Evolutionary conservation across 2,888 invertebrate genomes (phyloP).

Genomic region (Caenorhabditis sp.): DNA sequence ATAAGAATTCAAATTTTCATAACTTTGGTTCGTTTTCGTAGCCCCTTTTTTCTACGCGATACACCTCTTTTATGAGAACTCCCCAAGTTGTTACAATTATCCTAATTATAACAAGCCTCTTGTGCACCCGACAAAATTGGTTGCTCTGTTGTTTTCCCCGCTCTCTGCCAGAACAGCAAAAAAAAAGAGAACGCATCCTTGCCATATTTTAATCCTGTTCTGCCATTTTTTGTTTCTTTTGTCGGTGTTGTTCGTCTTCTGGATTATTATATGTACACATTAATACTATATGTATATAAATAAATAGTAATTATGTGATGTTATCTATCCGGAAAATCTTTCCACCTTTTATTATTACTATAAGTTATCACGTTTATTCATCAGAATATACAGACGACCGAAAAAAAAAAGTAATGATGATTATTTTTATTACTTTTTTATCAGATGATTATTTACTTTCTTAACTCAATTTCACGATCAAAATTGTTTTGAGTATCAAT

Average conservation of each 20-base stretch:
- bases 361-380: not conserved
- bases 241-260: not conserved
- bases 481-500: not conserved
- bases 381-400: not conserved
- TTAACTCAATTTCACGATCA: not conserved
- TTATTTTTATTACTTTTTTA: not conserved
- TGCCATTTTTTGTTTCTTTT: constrained; percentile 1
- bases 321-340: not conserved
- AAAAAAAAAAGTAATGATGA: too few relatives aligned
- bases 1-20: too few relatives aligned
- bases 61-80: too few relatives aligned
- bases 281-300: not conserved
- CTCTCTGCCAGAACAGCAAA: not conserved
- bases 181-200: not conserved
- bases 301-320: not conserved
- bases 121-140: too few relatives aligned
- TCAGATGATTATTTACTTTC: not conserved
- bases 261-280: not conserved
- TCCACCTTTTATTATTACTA: not conserved
- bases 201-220: not conserved
- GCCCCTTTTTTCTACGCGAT: too few relatives aligned
- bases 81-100: too few relatives aligned
- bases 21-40: too few relatives aligned
- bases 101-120: too few relatives aligned
- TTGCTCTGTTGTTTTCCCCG: not conserved